Evolutionary conservation across 2,797 vertebrate species (phyloP).

Genomic region (Poecilia picta): DNA sequence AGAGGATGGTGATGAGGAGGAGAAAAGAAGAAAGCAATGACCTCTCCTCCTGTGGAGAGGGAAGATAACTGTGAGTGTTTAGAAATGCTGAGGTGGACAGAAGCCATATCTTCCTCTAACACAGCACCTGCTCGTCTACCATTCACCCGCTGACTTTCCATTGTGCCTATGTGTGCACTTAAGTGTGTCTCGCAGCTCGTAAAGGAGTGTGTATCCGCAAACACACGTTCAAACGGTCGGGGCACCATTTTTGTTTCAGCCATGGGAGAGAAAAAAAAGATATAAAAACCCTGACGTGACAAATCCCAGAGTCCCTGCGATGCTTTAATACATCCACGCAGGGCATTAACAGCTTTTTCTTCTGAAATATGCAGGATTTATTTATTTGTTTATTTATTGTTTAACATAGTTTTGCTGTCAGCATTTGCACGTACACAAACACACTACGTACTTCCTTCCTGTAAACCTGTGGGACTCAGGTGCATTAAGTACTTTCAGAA

Average conservation of each 20-base stretch:
- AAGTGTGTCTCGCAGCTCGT: slow-evolving; percentile 23
- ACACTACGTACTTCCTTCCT: background rate
- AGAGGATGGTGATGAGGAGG: slow-evolving; percentile 51
- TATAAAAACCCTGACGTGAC: slow-evolving; percentile 44
- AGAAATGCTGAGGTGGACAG: slow-evolving; percentile 80
- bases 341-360: slow-evolving; percentile 54
- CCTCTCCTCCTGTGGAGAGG: slow-evolving; percentile 73
- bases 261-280: slow-evolving; percentile 23
- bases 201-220: slow-evolving; percentile 17
- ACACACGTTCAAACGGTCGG: slow-evolving; percentile 22
- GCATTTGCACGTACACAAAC: slow-evolving; percentile 4
- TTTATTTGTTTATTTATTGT: too few relatives aligned
- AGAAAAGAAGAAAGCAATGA: slow-evolving; percentile 68
- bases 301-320: slow-evolving; percentile 55
- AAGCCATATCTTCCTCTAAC: slow-evolving; percentile 78
- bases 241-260: slow-evolving; percentile 53
- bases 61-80: slow-evolving; percentile 74
- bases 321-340: slow-evolving; percentile 58
- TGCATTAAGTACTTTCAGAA: slow-evolving; percentile 8
- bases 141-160: slow-evolving; percentile 69
- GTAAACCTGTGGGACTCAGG: slow-evolving; percentile 14
- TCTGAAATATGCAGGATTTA: slow-evolving; percentile 37
- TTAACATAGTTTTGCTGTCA: slow-evolving; percentile 17
- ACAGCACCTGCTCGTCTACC: slow-evolving; percentile 69
- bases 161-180: slow-evolving; percentile 43